Evolutionary conservation across 2,797 vertebrate species (phyloP).

Genomic region (Emydoidea blandingii): DNA sequence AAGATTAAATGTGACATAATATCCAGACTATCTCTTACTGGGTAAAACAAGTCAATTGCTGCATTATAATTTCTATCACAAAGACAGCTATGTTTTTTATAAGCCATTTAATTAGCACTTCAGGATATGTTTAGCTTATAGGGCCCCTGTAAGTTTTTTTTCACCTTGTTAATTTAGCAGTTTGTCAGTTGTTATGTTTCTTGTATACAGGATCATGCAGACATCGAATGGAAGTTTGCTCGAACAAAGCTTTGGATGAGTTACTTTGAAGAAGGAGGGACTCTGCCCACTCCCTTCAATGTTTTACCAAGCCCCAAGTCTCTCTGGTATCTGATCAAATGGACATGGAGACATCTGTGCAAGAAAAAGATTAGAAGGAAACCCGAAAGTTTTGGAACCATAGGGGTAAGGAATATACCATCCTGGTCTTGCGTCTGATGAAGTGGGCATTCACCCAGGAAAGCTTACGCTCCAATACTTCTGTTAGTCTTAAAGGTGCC

Average conservation of each 20-base stretch:
- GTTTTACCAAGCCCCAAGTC: slow-evolving; percentile 98
- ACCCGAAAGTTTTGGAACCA: slow-evolving; percentile 90
- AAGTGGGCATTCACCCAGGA: too few relatives aligned
- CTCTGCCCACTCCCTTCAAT: slow-evolving; percentile 96
- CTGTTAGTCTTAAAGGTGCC: too few relatives aligned
- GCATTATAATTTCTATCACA: neutral
- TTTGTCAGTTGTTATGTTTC: slow-evolving; percentile 22
- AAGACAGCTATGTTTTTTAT: slow-evolving; percentile 17
- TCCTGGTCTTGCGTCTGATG: neutral
- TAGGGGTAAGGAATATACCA: slow-evolving; percentile 88
- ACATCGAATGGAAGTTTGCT: slow-evolving; percentile 99
- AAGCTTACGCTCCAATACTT: too few relatives aligned
- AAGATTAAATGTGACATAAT: neutral
- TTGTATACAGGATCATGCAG: slow-evolving; percentile 92
- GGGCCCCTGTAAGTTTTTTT: neutral
- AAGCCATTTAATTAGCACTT: slow-evolving; percentile 40
- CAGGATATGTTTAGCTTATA: neutral
- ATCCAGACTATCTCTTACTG: neutral
- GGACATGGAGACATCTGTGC: slow-evolving; percentile 88
- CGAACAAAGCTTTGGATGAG: slow-evolving; percentile 99
- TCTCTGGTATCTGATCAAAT: slow-evolving; percentile 89
- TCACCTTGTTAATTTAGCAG: slow-evolving; percentile 16
- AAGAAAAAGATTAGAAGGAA: slow-evolving; percentile 84
- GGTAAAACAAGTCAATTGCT: neutral
- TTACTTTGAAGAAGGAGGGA: slow-evolving; percentile 99